A percentile compares a stretch with the other conserved stretches of the same genome.
Evolutionary conservation across 2,797 vertebrate species (phyloP).

Genomic region (Premnoplex brunnescens): DNA sequence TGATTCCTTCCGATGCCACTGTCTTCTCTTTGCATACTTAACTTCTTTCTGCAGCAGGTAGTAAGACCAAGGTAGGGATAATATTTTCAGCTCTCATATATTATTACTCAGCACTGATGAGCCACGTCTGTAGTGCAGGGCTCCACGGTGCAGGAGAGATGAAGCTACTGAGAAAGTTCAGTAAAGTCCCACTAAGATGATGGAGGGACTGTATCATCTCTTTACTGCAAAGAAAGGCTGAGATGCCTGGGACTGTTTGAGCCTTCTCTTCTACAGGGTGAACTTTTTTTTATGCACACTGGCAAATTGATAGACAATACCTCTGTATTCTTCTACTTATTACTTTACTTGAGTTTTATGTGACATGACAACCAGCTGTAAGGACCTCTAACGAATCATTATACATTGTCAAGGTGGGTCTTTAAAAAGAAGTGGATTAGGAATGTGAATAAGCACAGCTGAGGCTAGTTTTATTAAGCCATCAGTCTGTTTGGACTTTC

Average conservation of each 20-base stretch:
- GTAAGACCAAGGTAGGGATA: background rate
- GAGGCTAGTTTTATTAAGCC: background rate
- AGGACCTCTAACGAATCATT: background rate
- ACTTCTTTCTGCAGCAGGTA: background rate
- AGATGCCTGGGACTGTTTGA: background rate
- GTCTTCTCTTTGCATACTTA: background rate
- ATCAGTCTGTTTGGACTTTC: background rate
- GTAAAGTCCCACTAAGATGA: fast-evolving
- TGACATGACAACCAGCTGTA: background rate
- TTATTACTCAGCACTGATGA: background rate
- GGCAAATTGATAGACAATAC: background rate
- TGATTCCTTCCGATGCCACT: background rate
- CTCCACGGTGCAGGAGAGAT: background rate
- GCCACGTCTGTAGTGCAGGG: background rate
- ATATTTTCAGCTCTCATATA: background rate
- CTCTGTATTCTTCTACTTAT: background rate
- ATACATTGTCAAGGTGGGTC: background rate
- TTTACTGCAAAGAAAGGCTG: background rate
- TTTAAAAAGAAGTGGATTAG: background rate
- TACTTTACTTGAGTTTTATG: background rate
- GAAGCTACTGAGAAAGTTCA: background rate
- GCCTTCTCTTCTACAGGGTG: background rate
- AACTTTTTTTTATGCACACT: background rate
- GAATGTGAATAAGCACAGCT: background rate
- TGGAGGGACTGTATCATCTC: background rate